Percentiles rank a stretch among this genome's conserved stretches.
These are phyloP conservation scores for Morpho helenor DNA, from an alignment of 2,888 invertebrate genomes.

Conservation along the genomic window DNA sequence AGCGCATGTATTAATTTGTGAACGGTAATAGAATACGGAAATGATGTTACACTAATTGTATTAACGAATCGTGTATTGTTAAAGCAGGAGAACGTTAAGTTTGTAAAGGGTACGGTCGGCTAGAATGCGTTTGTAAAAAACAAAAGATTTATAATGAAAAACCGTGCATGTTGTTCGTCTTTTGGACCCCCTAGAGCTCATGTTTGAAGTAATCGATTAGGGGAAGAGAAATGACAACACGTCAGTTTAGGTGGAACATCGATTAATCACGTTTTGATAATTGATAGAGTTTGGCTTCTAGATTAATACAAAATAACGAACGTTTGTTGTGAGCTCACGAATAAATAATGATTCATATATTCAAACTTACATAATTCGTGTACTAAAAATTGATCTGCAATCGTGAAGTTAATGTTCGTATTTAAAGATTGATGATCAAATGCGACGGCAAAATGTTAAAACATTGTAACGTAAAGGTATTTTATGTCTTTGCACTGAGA, in stretches of 20 bases:
- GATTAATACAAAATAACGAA: conserved; percentile 59
- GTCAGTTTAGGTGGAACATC: conserved; percentile 66
- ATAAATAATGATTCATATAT: conserved; percentile 30
- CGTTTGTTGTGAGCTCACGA: conserved; percentile 27
- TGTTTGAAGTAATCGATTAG: conserved; percentile 76
- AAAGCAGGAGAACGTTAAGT: background rate
- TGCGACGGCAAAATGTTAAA: background rate
- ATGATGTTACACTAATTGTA: conserved; percentile 38
- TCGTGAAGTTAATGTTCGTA: conserved; percentile 14
- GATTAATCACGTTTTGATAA: conserved; percentile 75
- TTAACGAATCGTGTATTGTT: conserved; percentile 31
- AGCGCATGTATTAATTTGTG: conserved; percentile 42
- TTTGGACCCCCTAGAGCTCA: conserved; percentile 68
- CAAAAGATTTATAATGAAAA: conserved; percentile 60
- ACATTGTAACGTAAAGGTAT: background rate
- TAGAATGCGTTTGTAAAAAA: conserved; percentile 32
- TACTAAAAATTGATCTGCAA: conserved; percentile 13
- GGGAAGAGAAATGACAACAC: conserved; percentile 76
- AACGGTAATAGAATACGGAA: conserved; percentile 47
- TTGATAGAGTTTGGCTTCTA: conserved; percentile 70
- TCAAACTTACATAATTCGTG: conserved; percentile 20
- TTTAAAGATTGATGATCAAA: conserved; percentile 10
- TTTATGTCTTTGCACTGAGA: no score
- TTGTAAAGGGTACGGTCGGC: conserved; percentile 15
- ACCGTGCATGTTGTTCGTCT: conserved; percentile 49